Conservation (phyloP, 2,113 vertebrate species). For the Hippocampus barbouri region DNA sequence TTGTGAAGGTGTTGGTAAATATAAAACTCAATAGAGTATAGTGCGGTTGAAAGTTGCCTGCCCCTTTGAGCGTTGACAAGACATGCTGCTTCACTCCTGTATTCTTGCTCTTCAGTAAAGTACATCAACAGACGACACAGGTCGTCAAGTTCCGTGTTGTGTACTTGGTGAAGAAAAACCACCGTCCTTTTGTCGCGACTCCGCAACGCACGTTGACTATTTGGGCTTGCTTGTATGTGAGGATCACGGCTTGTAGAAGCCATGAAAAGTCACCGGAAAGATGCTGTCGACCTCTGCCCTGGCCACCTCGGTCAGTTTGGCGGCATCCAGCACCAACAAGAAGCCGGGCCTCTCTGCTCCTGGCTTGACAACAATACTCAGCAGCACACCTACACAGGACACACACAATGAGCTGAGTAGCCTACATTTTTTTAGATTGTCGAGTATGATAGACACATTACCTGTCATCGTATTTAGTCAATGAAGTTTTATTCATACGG, state of each 20-base stretch:
- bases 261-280: conserved; percentile 91
- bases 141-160: no score
- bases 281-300: conserved; percentile 85
- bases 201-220: no score
- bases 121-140: no score
- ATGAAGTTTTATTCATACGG: no score
- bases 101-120: no score
- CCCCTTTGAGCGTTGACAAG: neutral
- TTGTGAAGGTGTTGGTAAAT: neutral
- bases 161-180: no score
- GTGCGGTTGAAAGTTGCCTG: neutral
- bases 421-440: no score
- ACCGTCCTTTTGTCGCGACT: no score
- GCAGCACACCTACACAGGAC: conserved; percentile 78
- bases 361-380: conserved; percentile 86
- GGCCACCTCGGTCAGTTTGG: conserved; percentile 86
- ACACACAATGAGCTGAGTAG: neutral
- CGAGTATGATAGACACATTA: no score
- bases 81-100: no score
- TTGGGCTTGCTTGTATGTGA: neutral
- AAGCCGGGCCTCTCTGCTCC: conserved; percentile 82
- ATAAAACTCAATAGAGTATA: neutral
- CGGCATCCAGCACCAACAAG: conserved; percentile 86
- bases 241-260: conserved; percentile 77
- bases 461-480: no score